A percentile compares a stretch with the other conserved stretches of the same genome.
phyloP scores from a whole-genome alignment of 1,140 invertebrate species.

The Trypoxylus dichotomus region DNA sequence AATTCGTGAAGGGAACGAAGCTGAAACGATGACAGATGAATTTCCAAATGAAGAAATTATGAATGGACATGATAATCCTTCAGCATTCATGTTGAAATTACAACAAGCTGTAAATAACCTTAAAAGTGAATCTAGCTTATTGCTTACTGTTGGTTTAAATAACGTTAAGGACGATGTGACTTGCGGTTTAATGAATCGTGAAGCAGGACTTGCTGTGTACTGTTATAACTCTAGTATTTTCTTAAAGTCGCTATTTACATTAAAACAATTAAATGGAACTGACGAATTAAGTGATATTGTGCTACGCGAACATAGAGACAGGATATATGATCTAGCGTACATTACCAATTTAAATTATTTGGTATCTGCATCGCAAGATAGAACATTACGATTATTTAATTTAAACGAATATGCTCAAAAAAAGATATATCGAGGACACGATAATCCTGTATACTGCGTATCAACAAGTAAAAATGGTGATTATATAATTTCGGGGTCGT shows the following conservation, averaged over 20 bases:
- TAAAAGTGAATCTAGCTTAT: constrained; percentile 37
- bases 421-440: constrained; percentile 66
- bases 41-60: constrained; percentile 24
- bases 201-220: constrained; percentile 42
- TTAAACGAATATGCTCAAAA: constrained; percentile 33
- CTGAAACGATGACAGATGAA: constrained; percentile 32
- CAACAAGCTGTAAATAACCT: constrained; percentile 36
- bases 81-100: constrained; percentile 26
- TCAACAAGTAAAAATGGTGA: constrained; percentile 72
- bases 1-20: constrained; percentile 37
- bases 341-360: constrained; percentile 38
- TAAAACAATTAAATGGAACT: constrained; percentile 34
- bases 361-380: constrained; percentile 47
- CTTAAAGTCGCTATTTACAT: constrained; percentile 34
- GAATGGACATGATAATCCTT: constrained; percentile 24
- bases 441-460: constrained; percentile 85
- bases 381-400: constrained; percentile 37
- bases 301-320: constrained; percentile 43
- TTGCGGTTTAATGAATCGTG: constrained; percentile 46
- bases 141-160: constrained; percentile 43
- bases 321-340: constrained; percentile 45
- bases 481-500: constrained; percentile 80
- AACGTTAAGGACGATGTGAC: constrained; percentile 43
- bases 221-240: constrained; percentile 44
- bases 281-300: constrained; percentile 39